Evolutionary conservation across 2,888 invertebrate genomes (phyloP), one percentile per base, ranked within the genome.

Genomic region (Drosophila koepferae): DNA sequence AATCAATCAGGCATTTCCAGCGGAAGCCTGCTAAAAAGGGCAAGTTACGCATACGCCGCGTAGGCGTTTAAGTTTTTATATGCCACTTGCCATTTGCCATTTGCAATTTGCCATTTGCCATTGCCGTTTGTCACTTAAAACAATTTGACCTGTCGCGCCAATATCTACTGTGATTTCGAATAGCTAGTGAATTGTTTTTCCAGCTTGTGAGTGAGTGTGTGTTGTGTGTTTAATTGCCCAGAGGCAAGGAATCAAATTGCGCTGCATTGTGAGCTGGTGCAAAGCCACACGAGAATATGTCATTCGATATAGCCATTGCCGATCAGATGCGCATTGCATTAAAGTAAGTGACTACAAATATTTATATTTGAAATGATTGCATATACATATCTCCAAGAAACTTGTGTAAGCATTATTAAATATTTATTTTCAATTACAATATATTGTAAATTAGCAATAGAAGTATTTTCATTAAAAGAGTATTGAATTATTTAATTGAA

Each of bases 261-360:
- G 9, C 49, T 54, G 41, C 40, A 14, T 36, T 56, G 58, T 44
- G 64, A 48, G 60, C 49, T 61, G 63, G 41, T 72, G 51, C 54
- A 53, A 23, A 70, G 77, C 58, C 65, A 48, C 60, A 71, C 36
- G 40, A 5, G 72, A 76, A 74, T 54, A 91, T 91, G 91, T 90
- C 92, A 74, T 92, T 92, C 63, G 88, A 92, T 83, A 91, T 92
- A 74, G 87, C 92, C n/a, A 84, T 92, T 60, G 91, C 90, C 44
- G 92, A 92, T 82, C 91, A 92, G 74, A 88, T 92, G 90, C 91
- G 92, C 68, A 83, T 92, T 63, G 92, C 91, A 18, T 76, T 92
- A 66, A 91, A 89, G 92, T 92, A 80, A 92, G 91, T 88, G 6
- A 4, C 2, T 6, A 6, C 5, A 54, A 54, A 54, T 20, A 54